A percentile compares a stretch with the other conserved stretches of the same genome.
Conservation (phyloP, 2,888 invertebrate genomes). For the Eurytoma adleriae region DNA sequence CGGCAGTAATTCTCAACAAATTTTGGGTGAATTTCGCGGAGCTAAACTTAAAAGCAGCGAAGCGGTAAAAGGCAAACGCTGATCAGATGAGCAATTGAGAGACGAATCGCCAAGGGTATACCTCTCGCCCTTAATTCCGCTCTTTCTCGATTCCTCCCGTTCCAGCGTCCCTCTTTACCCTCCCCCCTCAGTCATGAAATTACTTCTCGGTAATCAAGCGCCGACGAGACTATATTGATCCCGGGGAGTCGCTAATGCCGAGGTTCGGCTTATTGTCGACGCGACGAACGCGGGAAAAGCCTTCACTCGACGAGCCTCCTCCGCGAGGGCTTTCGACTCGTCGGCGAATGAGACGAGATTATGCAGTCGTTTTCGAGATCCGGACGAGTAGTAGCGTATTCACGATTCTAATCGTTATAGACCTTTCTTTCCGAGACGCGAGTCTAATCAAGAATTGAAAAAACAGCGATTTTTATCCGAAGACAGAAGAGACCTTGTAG, state of each 20-base stretch:
- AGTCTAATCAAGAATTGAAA: too few species aligned
- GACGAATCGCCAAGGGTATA: slow-evolving; percentile 12
- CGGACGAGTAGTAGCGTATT: not conserved
- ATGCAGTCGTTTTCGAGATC: slow-evolving; percentile 21
- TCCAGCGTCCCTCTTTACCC: not conserved
- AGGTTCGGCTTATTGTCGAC: not conserved
- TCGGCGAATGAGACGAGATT: slow-evolving; percentile 11
- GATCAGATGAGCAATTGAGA: slow-evolving; percentile 9
- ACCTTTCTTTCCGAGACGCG: too few species aligned
- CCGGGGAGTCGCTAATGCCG: slow-evolving; percentile 35
- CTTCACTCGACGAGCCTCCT: not conserved
- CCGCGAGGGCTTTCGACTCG: slow-evolving; percentile 7
- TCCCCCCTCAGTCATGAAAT: slow-evolving; percentile 30
- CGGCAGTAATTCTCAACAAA: not conserved
- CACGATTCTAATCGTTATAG: too few species aligned
- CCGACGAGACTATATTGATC: slow-evolving; percentile 28
- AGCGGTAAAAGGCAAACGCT: slow-evolving; percentile 29
- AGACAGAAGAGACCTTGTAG: too few species aligned
- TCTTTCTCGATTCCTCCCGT: not conserved
- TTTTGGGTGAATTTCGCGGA: too few species aligned
- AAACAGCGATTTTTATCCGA: too few species aligned
- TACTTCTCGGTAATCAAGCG: slow-evolving; percentile 41
- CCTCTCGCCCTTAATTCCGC: slow-evolving; percentile 3
- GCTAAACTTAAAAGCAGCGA: not conserved
- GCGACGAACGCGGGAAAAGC: not conserved